Conservation (phyloP, 2,113 vertebrate species). For the Corythornis madagascariensis region DNA sequence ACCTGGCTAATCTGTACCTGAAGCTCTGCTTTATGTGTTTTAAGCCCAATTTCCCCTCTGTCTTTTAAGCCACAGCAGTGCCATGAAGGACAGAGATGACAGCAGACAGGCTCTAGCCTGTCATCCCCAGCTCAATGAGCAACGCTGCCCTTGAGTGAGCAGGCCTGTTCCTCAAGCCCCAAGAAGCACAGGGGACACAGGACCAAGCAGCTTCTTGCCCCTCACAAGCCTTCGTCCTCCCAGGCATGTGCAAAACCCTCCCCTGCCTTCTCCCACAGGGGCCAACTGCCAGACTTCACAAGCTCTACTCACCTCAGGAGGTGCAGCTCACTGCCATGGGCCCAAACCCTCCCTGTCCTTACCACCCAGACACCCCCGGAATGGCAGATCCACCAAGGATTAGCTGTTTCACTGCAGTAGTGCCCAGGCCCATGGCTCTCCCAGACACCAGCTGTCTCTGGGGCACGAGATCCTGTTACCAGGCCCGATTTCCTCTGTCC, state of each 20-base stretch:
- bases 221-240: fast-evolving
- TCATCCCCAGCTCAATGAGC: background rate
- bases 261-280: background rate
- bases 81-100: background rate
- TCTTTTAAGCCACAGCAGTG: background rate
- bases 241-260: background rate
- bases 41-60: background rate
- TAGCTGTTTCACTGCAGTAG: background rate
- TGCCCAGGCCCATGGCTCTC: background rate
- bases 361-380: background rate
- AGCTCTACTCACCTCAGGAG: background rate
- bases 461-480: background rate
- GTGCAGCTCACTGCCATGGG: background rate
- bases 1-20: background rate
- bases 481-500: background rate
- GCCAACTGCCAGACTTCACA: background rate
- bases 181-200: background rate
- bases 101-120: background rate
- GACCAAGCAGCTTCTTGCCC: background rate
- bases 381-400: fast-evolving
- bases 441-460: constrained; percentile 25
- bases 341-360: background rate
- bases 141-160: background rate
- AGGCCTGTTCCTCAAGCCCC: background rate
- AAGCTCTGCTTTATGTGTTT: background rate